These are phyloP conservation scores for Malacoctenus gilli DNA, from an alignment of 2,797 vertebrate genomes.

Conservation along the genomic window DNA sequence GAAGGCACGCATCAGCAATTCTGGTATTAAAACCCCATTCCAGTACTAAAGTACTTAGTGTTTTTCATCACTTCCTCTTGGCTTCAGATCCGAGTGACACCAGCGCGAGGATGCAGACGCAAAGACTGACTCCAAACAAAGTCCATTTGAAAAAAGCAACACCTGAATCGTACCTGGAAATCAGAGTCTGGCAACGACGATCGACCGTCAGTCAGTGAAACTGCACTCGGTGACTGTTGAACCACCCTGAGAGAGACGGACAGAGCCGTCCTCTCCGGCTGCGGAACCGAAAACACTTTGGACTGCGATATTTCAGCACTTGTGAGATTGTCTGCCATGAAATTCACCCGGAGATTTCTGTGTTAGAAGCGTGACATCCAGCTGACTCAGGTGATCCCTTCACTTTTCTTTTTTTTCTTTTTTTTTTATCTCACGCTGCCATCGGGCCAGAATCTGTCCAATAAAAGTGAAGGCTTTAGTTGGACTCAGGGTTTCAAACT, in stretches of 20 bases:
- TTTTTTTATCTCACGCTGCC: no score
- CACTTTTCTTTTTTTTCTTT: no score
- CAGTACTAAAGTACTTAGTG: conserved; percentile 43
- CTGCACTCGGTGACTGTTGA: background rate
- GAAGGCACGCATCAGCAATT: conserved; percentile 58
- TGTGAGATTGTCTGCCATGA: no score
- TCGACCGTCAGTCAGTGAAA: no score
- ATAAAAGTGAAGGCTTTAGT: background rate
- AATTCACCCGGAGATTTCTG: background rate
- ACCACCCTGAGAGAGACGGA: background rate
- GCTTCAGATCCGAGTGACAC: conserved; percentile 6
- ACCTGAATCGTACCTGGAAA: no score
- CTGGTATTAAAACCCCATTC: conserved; percentile 48
- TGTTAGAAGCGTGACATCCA: background rate
- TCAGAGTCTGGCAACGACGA: no score
- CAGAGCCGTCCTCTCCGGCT: background rate
- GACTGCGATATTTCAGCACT: no score
- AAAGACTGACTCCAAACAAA: background rate
- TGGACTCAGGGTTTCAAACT: background rate
- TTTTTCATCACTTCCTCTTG: conserved; percentile 1
- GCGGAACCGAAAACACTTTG: background rate
- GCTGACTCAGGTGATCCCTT: no score
- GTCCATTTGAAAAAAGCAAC: no score
- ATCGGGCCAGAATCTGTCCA: background rate
- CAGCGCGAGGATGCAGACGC: background rate